phyloP scores from a whole-genome alignment of 2,888 invertebrate species.

The Timandra comae region DNA sequence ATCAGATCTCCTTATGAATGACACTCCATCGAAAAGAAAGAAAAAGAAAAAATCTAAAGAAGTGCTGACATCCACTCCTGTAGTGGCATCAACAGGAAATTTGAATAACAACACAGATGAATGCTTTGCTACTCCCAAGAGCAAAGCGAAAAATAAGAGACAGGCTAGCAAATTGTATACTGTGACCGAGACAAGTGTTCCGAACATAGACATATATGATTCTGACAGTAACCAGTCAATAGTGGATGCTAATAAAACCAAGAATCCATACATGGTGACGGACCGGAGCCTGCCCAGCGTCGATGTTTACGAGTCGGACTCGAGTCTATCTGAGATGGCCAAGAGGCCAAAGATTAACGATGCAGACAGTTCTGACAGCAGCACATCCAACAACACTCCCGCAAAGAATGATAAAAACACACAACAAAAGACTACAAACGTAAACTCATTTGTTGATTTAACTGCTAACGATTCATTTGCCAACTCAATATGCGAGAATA shows the following conservation, averaged over 20 bases:
- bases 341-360: slow-evolving; percentile 24
- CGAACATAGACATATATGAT: slow-evolving; percentile 73
- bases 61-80: slow-evolving; percentile 43
- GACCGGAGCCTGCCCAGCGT: slow-evolving; percentile 57
- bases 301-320: slow-evolving; percentile 78
- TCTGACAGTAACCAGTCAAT: slow-evolving; percentile 74
- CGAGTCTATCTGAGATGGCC: slow-evolving; percentile 47
- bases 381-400: slow-evolving; percentile 15
- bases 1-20: slow-evolving; percentile 54
- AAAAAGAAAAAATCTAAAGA: slow-evolving; percentile 62
- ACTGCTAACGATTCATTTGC: slow-evolving; percentile 34
- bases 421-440: slow-evolving; percentile 13
- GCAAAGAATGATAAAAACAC: slow-evolving; percentile 19
- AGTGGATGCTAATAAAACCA: slow-evolving; percentile 38
- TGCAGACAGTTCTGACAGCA: slow-evolving; percentile 33
- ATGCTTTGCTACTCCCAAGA: slow-evolving; percentile 69
- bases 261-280: slow-evolving; percentile 46
- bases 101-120: slow-evolving; percentile 29
- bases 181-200: slow-evolving; percentile 53
- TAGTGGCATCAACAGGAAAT: slow-evolving; percentile 22
- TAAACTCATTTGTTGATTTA: slow-evolving; percentile 40
- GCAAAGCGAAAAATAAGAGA: slow-evolving; percentile 63
- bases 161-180: slow-evolving; percentile 53
- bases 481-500: slow-evolving; percentile 46
- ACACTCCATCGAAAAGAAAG: slow-evolving; percentile 55